Conservation (phyloP, 2,888 invertebrate species). For the Odontocolon sp. region DNA sequence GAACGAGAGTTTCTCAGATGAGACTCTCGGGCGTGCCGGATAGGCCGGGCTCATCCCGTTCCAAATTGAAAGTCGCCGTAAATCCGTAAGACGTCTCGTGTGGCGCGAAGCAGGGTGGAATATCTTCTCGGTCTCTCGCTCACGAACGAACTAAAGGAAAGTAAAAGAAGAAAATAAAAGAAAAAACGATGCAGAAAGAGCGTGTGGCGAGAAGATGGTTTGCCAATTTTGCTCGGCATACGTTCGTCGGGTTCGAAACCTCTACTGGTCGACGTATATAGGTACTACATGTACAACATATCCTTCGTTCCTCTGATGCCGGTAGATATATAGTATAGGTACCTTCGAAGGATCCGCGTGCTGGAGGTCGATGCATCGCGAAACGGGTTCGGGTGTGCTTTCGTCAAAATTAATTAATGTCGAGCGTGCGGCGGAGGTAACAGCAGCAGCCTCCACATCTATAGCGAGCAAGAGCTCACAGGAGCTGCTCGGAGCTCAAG, state of each 20-base stretch:
- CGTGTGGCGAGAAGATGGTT: slow-evolving; percentile 27
- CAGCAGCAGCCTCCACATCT: slow-evolving; percentile 16
- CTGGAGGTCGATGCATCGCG: slow-evolving; percentile 57
- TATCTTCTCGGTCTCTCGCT: slow-evolving; percentile 40
- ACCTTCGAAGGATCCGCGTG: slow-evolving; percentile 26
- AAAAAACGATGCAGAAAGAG: not conserved
- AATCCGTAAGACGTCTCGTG: slow-evolving; percentile 54
- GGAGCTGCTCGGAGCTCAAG: not conserved
- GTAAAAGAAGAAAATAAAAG: not conserved
- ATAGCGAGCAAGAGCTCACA: slow-evolving; percentile 21
- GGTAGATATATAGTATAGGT: slow-evolving; percentile 11
- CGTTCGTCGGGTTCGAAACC: slow-evolving; percentile 17
- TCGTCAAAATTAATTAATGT: slow-evolving; percentile 68
- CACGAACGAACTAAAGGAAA: slow-evolving; percentile 2
- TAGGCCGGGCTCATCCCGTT: slow-evolving; percentile 32
- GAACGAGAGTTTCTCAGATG: not conserved
- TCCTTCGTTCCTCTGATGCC: not conserved
- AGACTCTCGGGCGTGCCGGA: slow-evolving; percentile 49
- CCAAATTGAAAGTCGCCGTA: slow-evolving; percentile 63
- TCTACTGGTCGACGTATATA: not conserved
- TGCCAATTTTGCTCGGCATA: slow-evolving; percentile 48
- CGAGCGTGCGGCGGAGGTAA: slow-evolving; percentile 49
- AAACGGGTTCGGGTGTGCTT: slow-evolving; percentile 63
- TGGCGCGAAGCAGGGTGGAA: slow-evolving; percentile 49
- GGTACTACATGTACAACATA: not conserved